phyloP scores from a whole-genome alignment of 1,140 invertebrate genomes.

The Drosophila cardini region DNA sequence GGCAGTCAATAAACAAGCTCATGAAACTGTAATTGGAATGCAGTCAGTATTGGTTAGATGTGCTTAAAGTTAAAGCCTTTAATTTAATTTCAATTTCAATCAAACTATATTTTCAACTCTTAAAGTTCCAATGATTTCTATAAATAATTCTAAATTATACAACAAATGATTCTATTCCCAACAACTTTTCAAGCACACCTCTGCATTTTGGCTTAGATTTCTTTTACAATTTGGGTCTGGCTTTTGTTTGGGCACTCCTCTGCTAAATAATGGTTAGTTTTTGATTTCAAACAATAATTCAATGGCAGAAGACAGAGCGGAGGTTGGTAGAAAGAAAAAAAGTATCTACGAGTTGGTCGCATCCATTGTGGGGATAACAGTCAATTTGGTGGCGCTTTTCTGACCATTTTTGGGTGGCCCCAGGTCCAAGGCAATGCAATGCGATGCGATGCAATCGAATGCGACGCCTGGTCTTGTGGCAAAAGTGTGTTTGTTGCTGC shows the following conservation, averaged over 20 bases:
- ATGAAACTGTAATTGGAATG: background rate
- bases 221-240: conserved; percentile 26
- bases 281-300: conserved; percentile 78
- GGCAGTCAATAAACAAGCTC: conserved; percentile 14
- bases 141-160: no score
- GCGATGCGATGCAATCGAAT: conserved; percentile 4
- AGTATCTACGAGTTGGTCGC: conserved; percentile 35
- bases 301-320: conserved; percentile 36
- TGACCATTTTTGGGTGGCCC: conserved; percentile 80
- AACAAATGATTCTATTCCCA: background rate
- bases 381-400: conserved; percentile 73
- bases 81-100: no score
- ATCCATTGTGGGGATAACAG: conserved; percentile 47
- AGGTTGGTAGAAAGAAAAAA: background rate
- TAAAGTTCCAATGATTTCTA: no score
- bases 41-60: background rate
- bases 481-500: conserved; percentile 17
- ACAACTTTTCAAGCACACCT: conserved; percentile 14
- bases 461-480: conserved; percentile 40
- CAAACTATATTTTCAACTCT: no score
- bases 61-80: background rate
- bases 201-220: conserved; percentile 4
- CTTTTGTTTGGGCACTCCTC: conserved; percentile 59
- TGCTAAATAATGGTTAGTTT: conserved; percentile 75
- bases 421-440: conserved; percentile 21